Percentiles rank a stretch among this genome's conserved stretches.
These are phyloP conservation scores for Moxostoma hubbsi DNA, from an alignment of 2,797 vertebrate species.

Conservation along the genomic window DNA sequence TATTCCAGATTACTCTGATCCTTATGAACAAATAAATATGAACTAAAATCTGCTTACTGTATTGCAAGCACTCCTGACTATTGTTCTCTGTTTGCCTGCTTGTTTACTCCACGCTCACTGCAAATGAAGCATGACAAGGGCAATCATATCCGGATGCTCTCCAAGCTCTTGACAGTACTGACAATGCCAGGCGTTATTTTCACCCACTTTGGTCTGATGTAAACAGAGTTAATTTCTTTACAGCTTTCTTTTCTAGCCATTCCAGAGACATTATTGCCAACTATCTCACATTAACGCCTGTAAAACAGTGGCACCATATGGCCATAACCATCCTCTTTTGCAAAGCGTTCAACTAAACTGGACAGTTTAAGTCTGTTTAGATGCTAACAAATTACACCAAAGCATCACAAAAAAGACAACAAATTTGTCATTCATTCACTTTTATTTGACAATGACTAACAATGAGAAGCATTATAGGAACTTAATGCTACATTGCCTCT, in stretches of 20 bases:
- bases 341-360: too few relatives aligned
- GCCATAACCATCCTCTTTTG: background rate
- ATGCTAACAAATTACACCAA: background rate
- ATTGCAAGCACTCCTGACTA: background rate
- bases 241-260: background rate
- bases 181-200: slow-evolving; percentile 8
- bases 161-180: background rate
- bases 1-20: background rate
- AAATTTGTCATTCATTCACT: background rate
- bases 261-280: background rate
- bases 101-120: background rate
- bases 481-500: background rate
- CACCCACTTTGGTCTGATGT: background rate
- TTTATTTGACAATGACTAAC: too few relatives aligned
- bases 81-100: background rate
- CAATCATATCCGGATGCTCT: background rate
- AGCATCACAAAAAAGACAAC: background rate
- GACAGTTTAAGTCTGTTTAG: slow-evolving; percentile 10
- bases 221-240: slow-evolving; percentile 26
- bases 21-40: background rate
- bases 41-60: background rate
- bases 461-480: too few relatives aligned
- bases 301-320: background rate
- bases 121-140: background rate
- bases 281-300: too few relatives aligned